phyloP scores from a whole-genome alignment of 2,797 vertebrate species.

The Myotis daubentonii region DNA sequence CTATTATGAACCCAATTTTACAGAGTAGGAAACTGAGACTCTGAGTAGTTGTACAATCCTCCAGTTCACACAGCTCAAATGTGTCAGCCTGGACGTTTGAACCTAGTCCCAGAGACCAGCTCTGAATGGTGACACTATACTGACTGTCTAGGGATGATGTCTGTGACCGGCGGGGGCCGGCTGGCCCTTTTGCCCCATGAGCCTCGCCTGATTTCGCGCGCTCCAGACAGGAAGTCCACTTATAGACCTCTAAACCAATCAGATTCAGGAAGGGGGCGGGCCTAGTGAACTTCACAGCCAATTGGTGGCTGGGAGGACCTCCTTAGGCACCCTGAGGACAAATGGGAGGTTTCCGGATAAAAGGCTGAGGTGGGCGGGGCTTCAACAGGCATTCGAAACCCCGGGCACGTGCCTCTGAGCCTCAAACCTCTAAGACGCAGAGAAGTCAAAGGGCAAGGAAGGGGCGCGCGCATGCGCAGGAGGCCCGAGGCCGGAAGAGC shows the following conservation, averaged over 20 bases:
- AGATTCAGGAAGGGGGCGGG: not conserved
- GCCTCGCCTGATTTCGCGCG: fast-evolving
- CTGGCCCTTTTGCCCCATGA: fast-evolving
- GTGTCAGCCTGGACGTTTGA: not conserved
- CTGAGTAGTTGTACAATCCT: not conserved
- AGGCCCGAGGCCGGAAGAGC: not conserved
- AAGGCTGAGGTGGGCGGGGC: not conserved
- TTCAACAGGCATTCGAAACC: not conserved
- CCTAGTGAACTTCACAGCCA: not conserved
- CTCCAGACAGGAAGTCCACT: not conserved
- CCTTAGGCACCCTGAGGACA: too few species aligned
- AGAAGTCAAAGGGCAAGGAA: not conserved
- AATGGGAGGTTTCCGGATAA: not conserved
- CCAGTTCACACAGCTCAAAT: not conserved
- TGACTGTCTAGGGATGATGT: not conserved
- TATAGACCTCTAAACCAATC: slow-evolving; percentile 42
- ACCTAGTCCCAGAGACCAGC: not conserved
- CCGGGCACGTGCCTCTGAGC: not conserved
- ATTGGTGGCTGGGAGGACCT: not conserved
- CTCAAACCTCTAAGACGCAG: not conserved
- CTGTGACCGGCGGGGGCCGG: not conserved
- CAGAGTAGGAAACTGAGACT: not conserved
- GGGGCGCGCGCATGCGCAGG: not conserved
- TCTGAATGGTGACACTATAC: not conserved
- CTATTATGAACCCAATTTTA: not conserved